Evolutionary conservation across 2,888 invertebrate species (phyloP).

Genomic region (Beris chalybata): DNA sequence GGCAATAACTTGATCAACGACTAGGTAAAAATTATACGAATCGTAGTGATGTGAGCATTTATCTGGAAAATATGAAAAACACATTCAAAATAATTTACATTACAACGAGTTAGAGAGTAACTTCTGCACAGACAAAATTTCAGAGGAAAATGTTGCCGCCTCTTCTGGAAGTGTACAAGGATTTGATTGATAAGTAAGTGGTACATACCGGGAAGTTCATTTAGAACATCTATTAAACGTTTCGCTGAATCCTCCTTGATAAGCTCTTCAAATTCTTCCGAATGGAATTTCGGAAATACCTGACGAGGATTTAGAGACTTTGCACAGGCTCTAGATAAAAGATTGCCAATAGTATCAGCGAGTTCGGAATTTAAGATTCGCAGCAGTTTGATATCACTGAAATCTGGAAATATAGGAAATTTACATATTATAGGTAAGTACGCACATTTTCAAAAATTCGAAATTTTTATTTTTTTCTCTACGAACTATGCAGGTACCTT

Average conservation of each 20-base stretch:
- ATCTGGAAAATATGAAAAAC: conserved; percentile 54
- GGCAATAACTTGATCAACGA: conserved; percentile 74
- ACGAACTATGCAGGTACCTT: too few species aligned
- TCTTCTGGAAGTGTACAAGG: too few species aligned
- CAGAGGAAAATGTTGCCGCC: too few species aligned
- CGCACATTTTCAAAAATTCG: too few species aligned
- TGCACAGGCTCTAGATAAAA: conserved; percentile 79
- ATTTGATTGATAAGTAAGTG: neutral
- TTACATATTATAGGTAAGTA: too few species aligned
- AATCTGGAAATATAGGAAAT: conserved; percentile 66
- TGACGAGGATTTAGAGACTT: conserved; percentile 76
- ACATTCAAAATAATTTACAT: too few species aligned
- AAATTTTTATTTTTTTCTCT: too few species aligned
- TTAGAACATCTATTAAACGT: conserved; percentile 61
- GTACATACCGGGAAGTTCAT: conserved; percentile 61
- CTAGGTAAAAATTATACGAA: conserved; percentile 79
- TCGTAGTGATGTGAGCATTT: conserved; percentile 70
- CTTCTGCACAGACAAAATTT: neutral
- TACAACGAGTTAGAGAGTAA: neutral
- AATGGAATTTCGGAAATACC: conserved; percentile 67
- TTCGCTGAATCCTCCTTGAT: conserved; percentile 58
- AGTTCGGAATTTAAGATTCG: conserved; percentile 84
- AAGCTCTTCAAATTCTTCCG: conserved; percentile 57
- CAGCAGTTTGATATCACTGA: conserved; percentile 73
- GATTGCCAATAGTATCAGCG: conserved; percentile 90